Evolutionary conservation across 2,113 vertebrate genomes (phyloP).

Genomic region (Lepidothrix coronata): DNA sequence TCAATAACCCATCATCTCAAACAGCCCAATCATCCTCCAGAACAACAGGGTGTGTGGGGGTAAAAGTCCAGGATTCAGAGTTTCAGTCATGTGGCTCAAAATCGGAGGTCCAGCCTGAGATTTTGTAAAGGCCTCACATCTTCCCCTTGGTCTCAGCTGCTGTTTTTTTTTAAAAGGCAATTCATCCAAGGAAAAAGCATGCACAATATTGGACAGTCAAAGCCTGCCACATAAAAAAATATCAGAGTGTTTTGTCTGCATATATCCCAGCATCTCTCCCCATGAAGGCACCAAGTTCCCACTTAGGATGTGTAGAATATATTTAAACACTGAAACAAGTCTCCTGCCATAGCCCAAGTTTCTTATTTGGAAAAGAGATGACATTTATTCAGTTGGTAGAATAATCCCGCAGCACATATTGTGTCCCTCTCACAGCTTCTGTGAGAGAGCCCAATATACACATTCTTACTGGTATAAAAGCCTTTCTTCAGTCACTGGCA

Average conservation of each 20-base stretch:
- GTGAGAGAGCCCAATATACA: constrained; percentile 10
- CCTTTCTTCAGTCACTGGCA: background rate
- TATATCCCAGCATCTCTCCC: background rate
- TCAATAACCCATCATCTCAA: background rate
- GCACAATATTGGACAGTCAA: background rate
- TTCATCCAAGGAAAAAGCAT: background rate
- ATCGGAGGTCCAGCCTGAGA: background rate
- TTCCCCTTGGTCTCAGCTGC: background rate
- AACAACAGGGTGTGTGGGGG: background rate
- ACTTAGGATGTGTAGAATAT: background rate
- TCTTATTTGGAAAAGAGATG: constrained; percentile 16
- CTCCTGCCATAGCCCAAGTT: background rate
- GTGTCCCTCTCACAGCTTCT: background rate
- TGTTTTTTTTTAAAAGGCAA: background rate
- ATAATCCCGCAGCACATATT: constrained; percentile 1
- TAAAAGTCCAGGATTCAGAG: background rate
- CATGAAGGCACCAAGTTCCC: background rate
- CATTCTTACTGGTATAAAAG: background rate
- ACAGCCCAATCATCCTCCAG: background rate
- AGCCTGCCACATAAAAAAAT: background rate
- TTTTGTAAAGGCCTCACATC: background rate
- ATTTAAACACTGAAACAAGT: background rate
- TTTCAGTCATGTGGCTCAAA: background rate
- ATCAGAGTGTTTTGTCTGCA: background rate
- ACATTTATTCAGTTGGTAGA: constrained; percentile 39